phyloP scores from a whole-genome alignment of 2,888 invertebrate genomes.

The Acheta domesticus region DNA sequence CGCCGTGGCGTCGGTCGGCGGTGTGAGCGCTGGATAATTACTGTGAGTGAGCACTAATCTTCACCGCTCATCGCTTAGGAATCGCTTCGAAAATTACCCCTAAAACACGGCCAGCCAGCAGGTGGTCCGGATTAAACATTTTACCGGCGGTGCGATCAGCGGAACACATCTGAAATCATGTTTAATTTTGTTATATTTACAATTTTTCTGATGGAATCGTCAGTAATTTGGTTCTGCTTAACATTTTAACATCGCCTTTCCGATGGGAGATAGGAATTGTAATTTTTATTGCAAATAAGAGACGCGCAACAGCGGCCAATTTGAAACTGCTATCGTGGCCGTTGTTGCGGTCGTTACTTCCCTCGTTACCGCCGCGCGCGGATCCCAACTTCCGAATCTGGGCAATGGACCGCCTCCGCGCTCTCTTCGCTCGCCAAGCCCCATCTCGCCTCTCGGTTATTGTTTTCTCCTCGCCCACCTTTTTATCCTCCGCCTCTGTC shows the following conservation, averaged over 20 bases:
- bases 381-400: background rate
- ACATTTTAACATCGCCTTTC: conserved; percentile 1
- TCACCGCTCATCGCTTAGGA: background rate
- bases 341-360: background rate
- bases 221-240: conserved; percentile 10
- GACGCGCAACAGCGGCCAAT: background rate
- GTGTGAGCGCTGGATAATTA: conserved; percentile 9
- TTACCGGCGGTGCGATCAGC: background rate
- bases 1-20: background rate
- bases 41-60: background rate
- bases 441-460: too few species aligned
- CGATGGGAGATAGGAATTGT: conserved; percentile 18
- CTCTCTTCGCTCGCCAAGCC: too few species aligned
- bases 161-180: conserved; percentile 2
- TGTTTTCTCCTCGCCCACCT: too few species aligned
- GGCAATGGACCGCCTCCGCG: too few species aligned
- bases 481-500: too few species aligned
- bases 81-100: conserved; percentile 18
- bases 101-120: background rate
- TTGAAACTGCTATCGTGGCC: background rate
- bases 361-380: background rate
- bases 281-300: conserved; percentile 18
- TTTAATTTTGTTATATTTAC: conserved; percentile 18
- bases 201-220: conserved; percentile 18
- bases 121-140: conserved; percentile 18